Percentiles rank a stretch among this genome's conserved stretches.
phyloP scores from a whole-genome alignment of 2,113 vertebrate genomes.

The Mustelus asterias region DNA sequence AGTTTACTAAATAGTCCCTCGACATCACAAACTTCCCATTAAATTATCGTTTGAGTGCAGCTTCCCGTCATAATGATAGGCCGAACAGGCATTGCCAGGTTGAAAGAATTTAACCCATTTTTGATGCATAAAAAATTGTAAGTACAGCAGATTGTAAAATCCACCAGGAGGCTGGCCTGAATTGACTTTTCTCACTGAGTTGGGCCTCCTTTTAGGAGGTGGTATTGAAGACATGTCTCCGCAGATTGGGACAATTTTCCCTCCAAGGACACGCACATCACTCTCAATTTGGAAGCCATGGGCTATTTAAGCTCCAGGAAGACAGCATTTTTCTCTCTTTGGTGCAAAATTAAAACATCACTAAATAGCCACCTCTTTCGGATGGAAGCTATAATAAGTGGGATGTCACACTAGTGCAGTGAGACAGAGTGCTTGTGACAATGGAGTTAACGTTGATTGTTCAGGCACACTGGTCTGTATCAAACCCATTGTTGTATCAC shows the following conservation, averaged over 20 bases:
- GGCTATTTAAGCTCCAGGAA: neutral
- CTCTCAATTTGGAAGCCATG: neutral
- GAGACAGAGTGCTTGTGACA: neutral
- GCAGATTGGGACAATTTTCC: neutral
- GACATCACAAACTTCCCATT: neutral
- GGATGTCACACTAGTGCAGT: neutral
- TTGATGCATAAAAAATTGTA: neutral
- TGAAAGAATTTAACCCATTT: neutral
- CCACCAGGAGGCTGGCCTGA: neutral
- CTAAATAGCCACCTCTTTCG: neutral
- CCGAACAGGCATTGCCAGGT: neutral
- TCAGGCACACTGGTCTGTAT: neutral
- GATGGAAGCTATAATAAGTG: neutral
- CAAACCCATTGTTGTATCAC: neutral
- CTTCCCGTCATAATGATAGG: neutral
- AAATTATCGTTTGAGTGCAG: neutral
- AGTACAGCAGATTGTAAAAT: neutral
- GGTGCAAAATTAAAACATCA: neutral
- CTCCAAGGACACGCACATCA: neutral
- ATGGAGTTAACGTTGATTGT: neutral
- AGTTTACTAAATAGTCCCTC: neutral
- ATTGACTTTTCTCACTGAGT: neutral
- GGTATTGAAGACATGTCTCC: neutral
- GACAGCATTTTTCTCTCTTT: neutral
- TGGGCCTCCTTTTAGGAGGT: neutral